A percentile compares a stretch with the other conserved stretches of the same genome.
Conservation (phyloP, 2,113 vertebrate genomes). For the Cryptotis parvus region DNA sequence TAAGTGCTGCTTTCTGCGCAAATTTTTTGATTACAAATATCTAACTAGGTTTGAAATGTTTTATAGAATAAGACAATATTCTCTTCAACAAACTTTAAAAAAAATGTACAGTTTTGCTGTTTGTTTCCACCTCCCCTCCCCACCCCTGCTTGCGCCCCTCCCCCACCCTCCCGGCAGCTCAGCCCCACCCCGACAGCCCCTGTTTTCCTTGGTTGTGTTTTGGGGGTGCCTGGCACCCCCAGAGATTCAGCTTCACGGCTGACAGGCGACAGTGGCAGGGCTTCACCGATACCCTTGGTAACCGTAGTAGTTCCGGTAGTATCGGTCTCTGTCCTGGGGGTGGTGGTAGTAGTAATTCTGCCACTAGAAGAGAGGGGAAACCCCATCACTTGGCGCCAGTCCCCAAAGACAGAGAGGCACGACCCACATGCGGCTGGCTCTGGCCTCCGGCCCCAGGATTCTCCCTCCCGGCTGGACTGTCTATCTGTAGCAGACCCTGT, state of each 20-base stretch:
- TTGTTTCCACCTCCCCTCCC: slow-evolving; percentile 73
- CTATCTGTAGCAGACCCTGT: too few relatives aligned
- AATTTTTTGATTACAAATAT: slow-evolving; percentile 85
- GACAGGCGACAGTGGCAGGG: slow-evolving; percentile 71
- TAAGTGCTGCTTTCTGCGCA: slow-evolving; percentile 79
- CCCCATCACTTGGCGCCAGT: slow-evolving; percentile 21
- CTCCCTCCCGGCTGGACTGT: too few relatives aligned
- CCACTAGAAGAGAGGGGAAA: slow-evolving; percentile 87
- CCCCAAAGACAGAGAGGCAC: neutral
- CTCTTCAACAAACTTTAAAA: slow-evolving; percentile 87
- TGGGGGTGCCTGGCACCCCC: slow-evolving; percentile 71
- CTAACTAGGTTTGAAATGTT: slow-evolving; percentile 87
- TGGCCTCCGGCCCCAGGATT: neutral
- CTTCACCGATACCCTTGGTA: slow-evolving; percentile 89
- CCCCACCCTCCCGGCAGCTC: slow-evolving; percentile 76
- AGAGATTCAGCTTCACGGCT: slow-evolving; percentile 76
- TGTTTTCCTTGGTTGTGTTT: slow-evolving; percentile 85
- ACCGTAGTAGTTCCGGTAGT: slow-evolving; percentile 88
- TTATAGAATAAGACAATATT: slow-evolving; percentile 88
- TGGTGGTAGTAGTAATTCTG: slow-evolving; percentile 86
- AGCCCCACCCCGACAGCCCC: slow-evolving; percentile 81
- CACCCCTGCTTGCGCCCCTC: slow-evolving; percentile 56
- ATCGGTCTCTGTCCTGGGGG: slow-evolving; percentile 87
- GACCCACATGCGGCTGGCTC: neutral
- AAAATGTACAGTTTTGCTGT: slow-evolving; percentile 85